A percentile compares a stretch with the other conserved stretches of the same genome.
Evolutionary conservation across 1,140 invertebrate species (phyloP).

Genomic region (Sinonovacula constricta): DNA sequence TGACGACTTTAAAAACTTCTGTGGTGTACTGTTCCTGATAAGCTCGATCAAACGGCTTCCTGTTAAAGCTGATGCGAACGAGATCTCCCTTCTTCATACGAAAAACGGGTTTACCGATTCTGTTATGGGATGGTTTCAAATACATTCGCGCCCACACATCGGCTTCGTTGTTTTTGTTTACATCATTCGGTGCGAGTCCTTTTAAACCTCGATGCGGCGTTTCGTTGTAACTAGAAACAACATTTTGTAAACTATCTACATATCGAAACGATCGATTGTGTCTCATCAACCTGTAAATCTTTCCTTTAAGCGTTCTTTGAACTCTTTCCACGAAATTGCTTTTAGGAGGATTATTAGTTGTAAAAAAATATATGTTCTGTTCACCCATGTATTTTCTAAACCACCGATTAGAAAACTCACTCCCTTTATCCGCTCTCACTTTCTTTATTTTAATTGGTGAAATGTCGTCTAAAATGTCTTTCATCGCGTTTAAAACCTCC

Average conservation of each 20-base stretch:
- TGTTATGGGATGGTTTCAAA: conserved; percentile 25
- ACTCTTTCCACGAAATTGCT: conserved; percentile 45
- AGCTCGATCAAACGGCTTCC: conserved; percentile 25
- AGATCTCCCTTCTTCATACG: conserved; percentile 50
- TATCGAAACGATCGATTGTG: conserved; percentile 25
- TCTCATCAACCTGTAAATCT: conserved; percentile 23
- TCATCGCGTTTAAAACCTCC: conserved; percentile 36
- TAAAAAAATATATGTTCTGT: conserved; percentile 7
- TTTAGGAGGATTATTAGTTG: conserved; percentile 48
- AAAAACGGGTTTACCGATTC: conserved; percentile 1
- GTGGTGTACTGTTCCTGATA: conserved; percentile 39
- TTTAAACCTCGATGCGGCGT: conserved; percentile 32
- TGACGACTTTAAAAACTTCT: conserved; percentile 43
- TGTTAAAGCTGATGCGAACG: conserved; percentile 40
- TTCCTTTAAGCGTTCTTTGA: conserved; percentile 45
- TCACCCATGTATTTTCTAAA: neutral
- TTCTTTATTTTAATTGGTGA: conserved; percentile 1
- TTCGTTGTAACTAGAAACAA: conserved; percentile 31
- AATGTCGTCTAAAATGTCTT: neutral
- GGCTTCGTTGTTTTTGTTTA: conserved; percentile 43
- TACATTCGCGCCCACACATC: conserved; percentile 51
- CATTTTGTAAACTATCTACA: conserved; percentile 32
- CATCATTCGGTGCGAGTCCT: conserved; percentile 39
- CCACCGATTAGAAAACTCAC: neutral
- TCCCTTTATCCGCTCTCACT: neutral